Base-by-base conservation (phyloP, 2,888 invertebrate species). In the Heliconius aoede region DNA sequence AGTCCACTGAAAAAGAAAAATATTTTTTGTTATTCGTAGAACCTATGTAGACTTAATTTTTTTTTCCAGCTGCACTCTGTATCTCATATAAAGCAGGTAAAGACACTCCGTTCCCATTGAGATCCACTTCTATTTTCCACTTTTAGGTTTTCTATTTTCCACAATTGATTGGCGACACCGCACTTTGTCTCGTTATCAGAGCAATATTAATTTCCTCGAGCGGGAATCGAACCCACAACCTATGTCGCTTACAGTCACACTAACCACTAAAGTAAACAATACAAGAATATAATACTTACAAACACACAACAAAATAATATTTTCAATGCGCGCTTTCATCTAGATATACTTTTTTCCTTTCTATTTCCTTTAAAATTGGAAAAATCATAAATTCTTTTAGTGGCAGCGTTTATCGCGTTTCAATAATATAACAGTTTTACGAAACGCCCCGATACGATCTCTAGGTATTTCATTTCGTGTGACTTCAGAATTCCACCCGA, bases 381-480 rank as follows among this genome's bases (percentile, higher is more conserved):
- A 79, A 80, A 81, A 82, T 86, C 84, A 82, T 85, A 86, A 86
- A 85, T 84, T 78, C 75, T 77, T 79, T 78, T 78, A 80, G 76
- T 80, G 80, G 75, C 79, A 72, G 77, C 80, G 83, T 86, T 86
- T 86, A 86, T 84, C 78, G 84, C 73, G 76, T 78, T 81, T 78
- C 81, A 80, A 81, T 64, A 64, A 32, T 83, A 81, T 83, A 81
- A 83, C 80, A 83, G 81, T 85, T 83, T 85, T 85, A 81, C 84
- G 83, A 84, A 82, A 83, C 80, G 78, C 30, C 51, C 68, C 55
- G 74, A 76, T 76, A 67, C 76, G 62, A 78, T 73, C 74, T 80
- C 80, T 83, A 77, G 81, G 81, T 82, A 82, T 81, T 81, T 83
- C 74, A 73, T 80, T 80, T 79, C 76, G 76, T 78, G 73, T 74